Conservation (phyloP, 2,797 vertebrate species). For the Megaceryle alcyon region DNA sequence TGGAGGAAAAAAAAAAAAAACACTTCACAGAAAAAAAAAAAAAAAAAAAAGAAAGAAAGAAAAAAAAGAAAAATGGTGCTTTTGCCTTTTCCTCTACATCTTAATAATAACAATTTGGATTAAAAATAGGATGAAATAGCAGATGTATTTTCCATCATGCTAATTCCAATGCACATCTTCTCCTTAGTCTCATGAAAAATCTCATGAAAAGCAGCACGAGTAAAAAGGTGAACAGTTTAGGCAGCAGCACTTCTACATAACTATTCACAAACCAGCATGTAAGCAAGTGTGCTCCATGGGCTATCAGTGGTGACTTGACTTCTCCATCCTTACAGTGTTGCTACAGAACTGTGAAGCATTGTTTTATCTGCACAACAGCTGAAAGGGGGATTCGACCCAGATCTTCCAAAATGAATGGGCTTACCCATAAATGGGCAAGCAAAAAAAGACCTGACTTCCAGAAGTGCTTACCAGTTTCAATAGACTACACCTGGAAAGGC, state of each 20-base stretch:
- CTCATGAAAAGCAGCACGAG: neutral
- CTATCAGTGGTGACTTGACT: neutral
- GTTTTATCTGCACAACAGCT: neutral
- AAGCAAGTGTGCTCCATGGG: neutral
- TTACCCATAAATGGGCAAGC: neutral
- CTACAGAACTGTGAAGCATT: neutral
- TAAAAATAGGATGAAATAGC: conserved; percentile 27
- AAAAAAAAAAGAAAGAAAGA: neutral
- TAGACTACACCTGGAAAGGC: neutral
- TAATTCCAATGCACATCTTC: neutral
- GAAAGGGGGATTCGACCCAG: neutral
- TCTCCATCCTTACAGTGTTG: neutral
- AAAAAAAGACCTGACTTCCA: neutral
- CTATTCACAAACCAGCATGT: neutral
- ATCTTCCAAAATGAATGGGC: neutral
- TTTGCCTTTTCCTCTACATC: neutral
- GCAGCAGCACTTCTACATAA: neutral
- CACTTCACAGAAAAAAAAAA: neutral
- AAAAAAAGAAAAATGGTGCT: neutral
- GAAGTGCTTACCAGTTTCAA: neutral
- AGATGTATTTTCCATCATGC: neutral
- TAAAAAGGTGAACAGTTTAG: neutral
- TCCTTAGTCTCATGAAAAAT: neutral
- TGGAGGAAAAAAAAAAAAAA: rapidly evolving
- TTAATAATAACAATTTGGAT: conserved; percentile 7